These are phyloP conservation scores for Notolepis coatsorum DNA, from an alignment of 2,797 vertebrate genomes.

Conservation along the genomic window DNA sequence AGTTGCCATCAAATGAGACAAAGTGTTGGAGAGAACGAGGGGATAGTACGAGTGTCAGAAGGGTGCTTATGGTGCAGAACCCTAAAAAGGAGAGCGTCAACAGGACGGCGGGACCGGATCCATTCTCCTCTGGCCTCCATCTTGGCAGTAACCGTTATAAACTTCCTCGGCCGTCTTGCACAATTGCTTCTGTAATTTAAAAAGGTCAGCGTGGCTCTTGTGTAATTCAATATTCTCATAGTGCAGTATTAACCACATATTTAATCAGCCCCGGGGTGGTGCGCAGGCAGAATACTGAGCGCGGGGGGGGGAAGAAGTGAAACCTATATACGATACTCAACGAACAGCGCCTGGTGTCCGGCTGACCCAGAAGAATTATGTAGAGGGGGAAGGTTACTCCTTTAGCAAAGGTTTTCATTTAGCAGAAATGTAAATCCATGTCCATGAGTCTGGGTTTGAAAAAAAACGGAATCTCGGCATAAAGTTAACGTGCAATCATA, in stretches of 20 bases:
- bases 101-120: conserved; percentile 64
- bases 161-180: conserved; percentile 76
- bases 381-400: conserved; percentile 5
- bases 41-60: conserved; percentile 51
- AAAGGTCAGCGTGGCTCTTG: conserved; percentile 83
- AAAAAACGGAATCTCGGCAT: background rate
- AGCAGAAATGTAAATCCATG: too few relatives aligned
- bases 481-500: background rate
- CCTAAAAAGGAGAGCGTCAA: conserved; percentile 61
- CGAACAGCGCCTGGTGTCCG: conserved; percentile 1
- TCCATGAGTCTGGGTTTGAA: background rate
- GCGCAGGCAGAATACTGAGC: conserved; percentile 64
- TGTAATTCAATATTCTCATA: conserved; percentile 84
- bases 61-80: conserved; percentile 57
- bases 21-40: conserved; percentile 24
- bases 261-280: conserved; percentile 77
- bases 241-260: conserved; percentile 82
- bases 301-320: conserved; percentile 51
- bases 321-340: conserved; percentile 37
- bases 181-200: conserved; percentile 85
- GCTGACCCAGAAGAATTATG: conserved; percentile 32
- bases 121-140: conserved; percentile 72
- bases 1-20: conserved; percentile 32
- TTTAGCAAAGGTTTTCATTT: background rate
- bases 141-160: conserved; percentile 77